Base-by-base conservation (phyloP, 1,140 invertebrate species). In the Cotesia glomerata region DNA sequence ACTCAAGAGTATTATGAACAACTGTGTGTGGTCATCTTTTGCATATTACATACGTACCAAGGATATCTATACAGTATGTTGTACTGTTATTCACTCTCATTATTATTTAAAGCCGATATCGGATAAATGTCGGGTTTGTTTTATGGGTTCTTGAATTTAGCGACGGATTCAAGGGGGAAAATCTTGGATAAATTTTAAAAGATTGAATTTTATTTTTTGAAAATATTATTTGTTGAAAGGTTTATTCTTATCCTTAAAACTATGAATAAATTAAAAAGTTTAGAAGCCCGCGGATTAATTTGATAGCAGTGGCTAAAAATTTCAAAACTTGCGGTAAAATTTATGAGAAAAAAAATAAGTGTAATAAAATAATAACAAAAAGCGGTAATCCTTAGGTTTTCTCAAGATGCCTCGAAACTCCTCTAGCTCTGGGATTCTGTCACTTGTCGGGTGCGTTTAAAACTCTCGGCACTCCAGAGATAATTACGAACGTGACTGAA, bases 401-500 rank as follows among this genome's bases (percentile, higher is more conserved):
- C 63, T 45, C 63, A 65, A 49, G 36, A 65, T 32, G n/a, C 36
- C 63, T 16, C 45, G 16, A 45, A 49, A 39, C 63, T 39, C 63
- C 45, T 65, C 36, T 65, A 39, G 32, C 5, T 14, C 32, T 61
- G 59, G 16, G 9, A 65, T 39, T 45, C 36, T 49, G 36, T 16
- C 16, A 49, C 36, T 45, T 26, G 45, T 45, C 39, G 39, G 39
- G 36, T 65, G 26, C 32, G 59, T 36, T 45, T 45, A 45, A 45
- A 45, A 45, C 39, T 45, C 39, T 45, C 39, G 11, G 32, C 8
- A 34, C 26, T 52, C 59, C 14, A n/a, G 18, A 71, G 36, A 63
- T 71, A 71, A 71, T 71, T 71, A 52, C 69, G 13, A 71, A 63
- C 59, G 45, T 71, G 39, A 63, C 49, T 49, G 69, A 51, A 71